Evolutionary conservation across 1,140 invertebrate species (phyloP).

Genomic region (Drosophila lacertosa): DNA sequence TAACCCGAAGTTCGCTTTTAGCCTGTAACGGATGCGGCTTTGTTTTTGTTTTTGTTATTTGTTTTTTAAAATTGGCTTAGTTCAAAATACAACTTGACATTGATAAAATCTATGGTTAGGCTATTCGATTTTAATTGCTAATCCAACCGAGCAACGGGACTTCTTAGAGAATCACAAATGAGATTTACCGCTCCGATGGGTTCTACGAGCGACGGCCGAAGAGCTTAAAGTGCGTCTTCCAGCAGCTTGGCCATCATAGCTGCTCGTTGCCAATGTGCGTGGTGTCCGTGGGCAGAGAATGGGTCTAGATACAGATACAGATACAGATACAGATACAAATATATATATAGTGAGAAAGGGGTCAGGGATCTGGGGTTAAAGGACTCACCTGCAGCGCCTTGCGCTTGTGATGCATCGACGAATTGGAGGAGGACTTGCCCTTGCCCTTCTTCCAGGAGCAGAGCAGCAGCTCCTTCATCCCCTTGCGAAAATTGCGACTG

Average conservation of each 20-base stretch:
- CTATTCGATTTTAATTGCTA: conserved; percentile 26
- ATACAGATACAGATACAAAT: background rate
- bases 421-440: conserved; percentile 81
- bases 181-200: conserved; percentile 13
- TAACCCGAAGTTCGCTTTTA: background rate
- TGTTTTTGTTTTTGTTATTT: no score
- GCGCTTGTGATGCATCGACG: conserved; percentile 81
- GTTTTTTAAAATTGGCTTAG: conserved; percentile 37
- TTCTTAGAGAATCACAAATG: conserved; percentile 65
- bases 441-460: conserved; percentile 85
- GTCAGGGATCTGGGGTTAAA: no score
- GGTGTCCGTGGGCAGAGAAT: conserved; percentile 83
- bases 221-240: conserved; percentile 43
- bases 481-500: conserved; percentile 90
- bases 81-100: conserved; percentile 42
- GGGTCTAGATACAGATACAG: conserved; percentile 59
- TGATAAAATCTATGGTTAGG: conserved; percentile 9
- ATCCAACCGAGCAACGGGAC: conserved; percentile 48
- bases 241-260: conserved; percentile 77
- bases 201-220: conserved; percentile 65
- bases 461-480: conserved; percentile 88
- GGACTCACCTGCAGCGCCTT: conserved; percentile 77
- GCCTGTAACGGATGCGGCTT: conserved; percentile 34
- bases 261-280: conserved; percentile 83
- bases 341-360: background rate